These are phyloP conservation scores for Panthera leo DNA, from an alignment of 2,113 vertebrate species.

Conservation along the genomic window DNA sequence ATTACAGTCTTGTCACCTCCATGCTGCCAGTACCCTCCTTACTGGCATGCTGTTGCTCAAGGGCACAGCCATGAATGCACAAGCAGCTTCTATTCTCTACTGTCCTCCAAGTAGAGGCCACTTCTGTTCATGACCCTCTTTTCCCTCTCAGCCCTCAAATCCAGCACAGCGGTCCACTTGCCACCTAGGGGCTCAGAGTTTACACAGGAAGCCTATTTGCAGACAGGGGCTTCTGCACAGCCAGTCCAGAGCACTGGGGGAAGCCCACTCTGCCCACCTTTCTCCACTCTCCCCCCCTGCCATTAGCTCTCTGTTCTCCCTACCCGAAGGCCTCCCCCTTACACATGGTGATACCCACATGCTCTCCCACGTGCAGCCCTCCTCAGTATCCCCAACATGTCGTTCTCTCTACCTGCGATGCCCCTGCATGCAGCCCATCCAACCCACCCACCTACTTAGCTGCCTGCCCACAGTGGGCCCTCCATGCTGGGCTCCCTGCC, in stretches of 20 bases:
- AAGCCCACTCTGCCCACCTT: background rate
- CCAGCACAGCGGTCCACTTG: rapidly evolving
- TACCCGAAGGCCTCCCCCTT: background rate
- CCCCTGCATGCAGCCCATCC: background rate
- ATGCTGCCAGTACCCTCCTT: background rate
- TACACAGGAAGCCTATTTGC: background rate
- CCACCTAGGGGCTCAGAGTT: background rate
- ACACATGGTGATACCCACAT: background rate
- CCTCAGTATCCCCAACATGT: background rate
- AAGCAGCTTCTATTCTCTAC: background rate
- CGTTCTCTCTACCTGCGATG: background rate
- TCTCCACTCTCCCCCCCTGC: background rate
- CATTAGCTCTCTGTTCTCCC: no score
- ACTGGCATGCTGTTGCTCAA: background rate
- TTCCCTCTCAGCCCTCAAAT: no score
- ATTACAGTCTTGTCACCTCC: background rate
- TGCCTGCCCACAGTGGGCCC: background rate
- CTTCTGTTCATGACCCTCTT: background rate
- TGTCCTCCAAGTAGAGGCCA: background rate
- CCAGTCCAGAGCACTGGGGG: no score
- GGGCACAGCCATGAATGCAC: rapidly evolving
- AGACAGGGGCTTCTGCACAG: background rate
- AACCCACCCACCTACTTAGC: background rate
- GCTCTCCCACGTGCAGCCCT: no score
- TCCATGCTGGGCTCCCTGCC: background rate